Base-by-base conservation (phyloP, 2,888 invertebrate genomes). In the Griposia aprilina region DNA sequence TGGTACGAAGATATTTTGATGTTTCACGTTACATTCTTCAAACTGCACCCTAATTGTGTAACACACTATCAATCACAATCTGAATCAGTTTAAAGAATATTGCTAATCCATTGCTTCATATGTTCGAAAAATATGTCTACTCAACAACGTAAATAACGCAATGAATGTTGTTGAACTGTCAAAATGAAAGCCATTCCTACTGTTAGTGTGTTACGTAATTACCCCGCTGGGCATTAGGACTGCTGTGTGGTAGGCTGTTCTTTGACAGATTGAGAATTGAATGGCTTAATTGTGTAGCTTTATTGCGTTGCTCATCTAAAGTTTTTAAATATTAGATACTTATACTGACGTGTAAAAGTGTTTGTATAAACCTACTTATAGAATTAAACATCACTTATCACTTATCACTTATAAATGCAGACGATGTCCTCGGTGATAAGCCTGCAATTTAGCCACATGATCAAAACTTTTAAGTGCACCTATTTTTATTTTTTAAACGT, bases 1-100 rank as follows among this genome's bases (percentile, higher is more conserved):
- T 87, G 90, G 88, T 90, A 91, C 88, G 90, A 88, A 82, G 67
- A 77, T 84, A 87, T 78, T 88, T 89, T 87, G 87, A 89, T 88
- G 89, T 89, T 86, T 74, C 74, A 76, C 71, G 67, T 77, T 30
- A 13, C 26, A 26, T 55, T 23, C 41, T 30, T n/a, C 11, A 41
- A 67, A 26, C 41, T 36, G 30, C 30, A 36, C 30, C 30, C 30
- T 36, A 36, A 36, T 36, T 36, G 30, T 36, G 30, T 36, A 3
- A 36, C 30, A 36, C 30, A 36, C 30, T 36, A 36, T 36, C 30
- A 36, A 36, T 36, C 30, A 36, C 30, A 36, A 36, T 36, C 30
- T 36, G 30, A 36, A 36, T 36, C 30, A 36, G 1, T 36, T 36
- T 36, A 3, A 36, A 36, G n/a, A n/a, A n/a, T n/a, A n/a, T n/a